Evolutionary conservation across 2,888 invertebrate species (phyloP).

Genomic region (Clepsis dumicolana): DNA sequence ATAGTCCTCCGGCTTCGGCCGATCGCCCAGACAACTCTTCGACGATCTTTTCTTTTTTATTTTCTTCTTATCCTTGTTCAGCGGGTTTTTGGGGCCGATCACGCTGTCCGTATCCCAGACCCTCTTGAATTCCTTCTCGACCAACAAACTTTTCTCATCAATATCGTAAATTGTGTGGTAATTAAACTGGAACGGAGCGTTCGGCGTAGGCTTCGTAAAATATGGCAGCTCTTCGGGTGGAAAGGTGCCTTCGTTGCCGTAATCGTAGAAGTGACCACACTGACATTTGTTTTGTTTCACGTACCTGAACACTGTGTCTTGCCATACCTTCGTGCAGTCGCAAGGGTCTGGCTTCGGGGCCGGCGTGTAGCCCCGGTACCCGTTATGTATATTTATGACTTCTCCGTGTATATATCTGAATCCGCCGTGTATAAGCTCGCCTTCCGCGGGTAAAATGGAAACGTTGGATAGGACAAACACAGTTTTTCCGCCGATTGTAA

Average conservation of each 20-base stretch:
- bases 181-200: constrained; percentile 62
- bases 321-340: constrained; percentile 71
- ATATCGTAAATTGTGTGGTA: constrained; percentile 73
- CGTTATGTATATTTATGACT: constrained; percentile 68
- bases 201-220: constrained; percentile 67
- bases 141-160: constrained; percentile 61
- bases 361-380: constrained; percentile 61
- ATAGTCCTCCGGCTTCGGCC: constrained; percentile 69
- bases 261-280: constrained; percentile 74
- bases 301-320: constrained; percentile 63
- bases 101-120: constrained; percentile 75
- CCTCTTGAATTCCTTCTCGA: constrained; percentile 71
- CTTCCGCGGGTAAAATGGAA: constrained; percentile 61
- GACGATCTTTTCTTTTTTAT: constrained; percentile 61
- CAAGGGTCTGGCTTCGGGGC: constrained; percentile 62
- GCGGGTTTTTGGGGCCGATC: constrained; percentile 56
- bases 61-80: constrained; percentile 56
- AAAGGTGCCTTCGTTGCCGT: constrained; percentile 67
- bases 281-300: constrained; percentile 68
- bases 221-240: constrained; percentile 67
- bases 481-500: constrained; percentile 59
- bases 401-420: constrained; percentile 55
- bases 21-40: constrained; percentile 63
- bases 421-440: constrained; percentile 76
- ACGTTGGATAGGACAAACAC: constrained; percentile 67